Conservation (phyloP, 2,888 invertebrate species). For the Hymenopus coronatus region DNA sequence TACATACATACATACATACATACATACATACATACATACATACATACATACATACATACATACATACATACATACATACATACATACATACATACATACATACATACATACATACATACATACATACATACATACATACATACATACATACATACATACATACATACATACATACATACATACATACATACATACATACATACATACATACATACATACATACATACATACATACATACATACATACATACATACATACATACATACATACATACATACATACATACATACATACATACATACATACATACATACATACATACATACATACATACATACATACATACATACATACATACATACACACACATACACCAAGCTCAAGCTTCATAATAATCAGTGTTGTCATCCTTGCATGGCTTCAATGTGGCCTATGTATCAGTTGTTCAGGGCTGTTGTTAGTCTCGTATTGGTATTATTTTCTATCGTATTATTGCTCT, state of each 20-base stretch:
- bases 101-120: background rate
- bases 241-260: background rate
- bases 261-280: constrained; percentile 16
- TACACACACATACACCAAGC: too few species aligned
- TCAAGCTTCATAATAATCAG: too few species aligned
- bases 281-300: constrained; percentile 27
- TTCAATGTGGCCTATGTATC: too few species aligned
- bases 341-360: constrained; percentile 12
- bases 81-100: constrained; percentile 24
- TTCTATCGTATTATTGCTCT: too few species aligned
- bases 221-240: constrained; percentile 1
- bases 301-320: constrained; percentile 30
- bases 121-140: background rate
- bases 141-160: constrained; percentile 17
- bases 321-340: constrained; percentile 27
- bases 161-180: constrained; percentile 29
- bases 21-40: constrained; percentile 22
- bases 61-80: constrained; percentile 29
- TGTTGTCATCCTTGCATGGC: too few species aligned
- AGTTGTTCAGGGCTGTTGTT: too few species aligned
- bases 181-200: constrained; percentile 30
- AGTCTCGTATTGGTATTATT: too few species aligned
- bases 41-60: constrained; percentile 30
- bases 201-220: constrained; percentile 25
- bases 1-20: constrained; percentile 4